Percentiles rank a stretch among this genome's conserved stretches.
phyloP scores from a whole-genome alignment of 2,113 vertebrate genomes.

The Syngnathus scovelli region DNA sequence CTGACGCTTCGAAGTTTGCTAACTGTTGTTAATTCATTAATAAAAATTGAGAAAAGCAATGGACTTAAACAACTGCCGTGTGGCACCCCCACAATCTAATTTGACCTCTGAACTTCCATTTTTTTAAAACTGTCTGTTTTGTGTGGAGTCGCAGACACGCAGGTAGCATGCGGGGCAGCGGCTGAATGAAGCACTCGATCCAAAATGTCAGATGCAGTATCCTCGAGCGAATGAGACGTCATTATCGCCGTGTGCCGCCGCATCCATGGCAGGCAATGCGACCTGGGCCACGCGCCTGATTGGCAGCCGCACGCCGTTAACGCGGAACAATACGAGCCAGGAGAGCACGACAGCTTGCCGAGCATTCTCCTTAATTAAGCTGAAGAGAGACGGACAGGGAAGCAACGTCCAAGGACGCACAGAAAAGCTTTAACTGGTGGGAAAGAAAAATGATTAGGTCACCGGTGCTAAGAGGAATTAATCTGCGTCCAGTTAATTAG shows the following conservation, averaged over 20 bases:
- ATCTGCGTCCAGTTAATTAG: slow-evolving; percentile 59
- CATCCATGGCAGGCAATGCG: slow-evolving; percentile 52
- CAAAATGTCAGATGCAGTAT: slow-evolving; percentile 35
- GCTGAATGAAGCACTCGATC: slow-evolving; percentile 2
- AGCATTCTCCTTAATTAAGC: slow-evolving; percentile 63
- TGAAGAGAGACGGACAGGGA: slow-evolving; percentile 41
- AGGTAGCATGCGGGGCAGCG: neutral
- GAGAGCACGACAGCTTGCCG: slow-evolving; percentile 54
- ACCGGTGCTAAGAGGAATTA: slow-evolving; percentile 40
- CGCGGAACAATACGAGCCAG: slow-evolving; percentile 61
- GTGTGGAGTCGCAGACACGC: neutral
- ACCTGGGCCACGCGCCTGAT: slow-evolving; percentile 57
- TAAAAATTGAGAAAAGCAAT: no score
- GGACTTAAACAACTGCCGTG: no score
- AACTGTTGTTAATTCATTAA: no score
- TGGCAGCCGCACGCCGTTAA: slow-evolving; percentile 59
- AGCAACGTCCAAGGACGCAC: slow-evolving; percentile 25
- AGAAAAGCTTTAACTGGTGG: slow-evolving; percentile 7
- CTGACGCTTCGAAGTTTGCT: no score
- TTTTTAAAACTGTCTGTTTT: no score
- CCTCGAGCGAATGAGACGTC: slow-evolving; percentile 44
- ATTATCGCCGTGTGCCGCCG: slow-evolving; percentile 51
- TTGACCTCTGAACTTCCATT: no score
- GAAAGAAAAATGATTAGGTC: slow-evolving; percentile 37
- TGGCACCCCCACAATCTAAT: no score